Conservation (phyloP, 1,140 invertebrate genomes). For the Diachasmimorpha longicaudata region DNA sequence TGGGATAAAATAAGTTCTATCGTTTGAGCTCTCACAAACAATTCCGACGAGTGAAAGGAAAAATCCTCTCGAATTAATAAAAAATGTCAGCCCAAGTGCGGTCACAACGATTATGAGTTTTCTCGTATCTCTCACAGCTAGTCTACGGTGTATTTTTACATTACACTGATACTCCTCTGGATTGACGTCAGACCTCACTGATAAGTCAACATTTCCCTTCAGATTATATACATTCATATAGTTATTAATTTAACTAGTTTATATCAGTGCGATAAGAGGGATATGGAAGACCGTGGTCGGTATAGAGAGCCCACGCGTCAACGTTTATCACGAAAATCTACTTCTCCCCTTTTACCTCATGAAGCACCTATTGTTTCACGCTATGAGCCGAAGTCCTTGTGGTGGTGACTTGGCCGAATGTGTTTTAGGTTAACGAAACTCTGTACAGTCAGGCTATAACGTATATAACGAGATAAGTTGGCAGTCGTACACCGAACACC, state of each 20-base stretch:
- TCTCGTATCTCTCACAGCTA: not conserved
- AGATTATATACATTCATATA: constrained; percentile 17
- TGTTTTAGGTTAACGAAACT: not conserved
- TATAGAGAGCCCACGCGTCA: not conserved
- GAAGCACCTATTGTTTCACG: not conserved
- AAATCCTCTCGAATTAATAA: too few relatives aligned
- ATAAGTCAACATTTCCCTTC: constrained; percentile 16
- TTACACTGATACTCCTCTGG: not conserved
- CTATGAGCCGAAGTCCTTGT: not conserved
- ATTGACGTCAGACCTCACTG: constrained; percentile 24
- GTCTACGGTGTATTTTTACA: not conserved
- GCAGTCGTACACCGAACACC: not conserved
- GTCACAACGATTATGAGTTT: too few relatives aligned
- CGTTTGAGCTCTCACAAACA: too few relatives aligned
- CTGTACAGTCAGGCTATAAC: not conserved
- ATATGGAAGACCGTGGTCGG: not conserved
- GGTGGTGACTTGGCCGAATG: not conserved
- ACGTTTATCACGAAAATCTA: not conserved
- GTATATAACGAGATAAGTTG: not conserved
- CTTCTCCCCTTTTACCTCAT: not conserved
- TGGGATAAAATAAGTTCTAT: too few relatives aligned
- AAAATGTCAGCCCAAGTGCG: too few relatives aligned
- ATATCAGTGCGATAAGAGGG: not conserved
- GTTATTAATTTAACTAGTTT: constrained; percentile 19
- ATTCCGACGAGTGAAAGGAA: too few relatives aligned